Evolutionary conservation across 1,140 invertebrate species (phyloP), one percentile per base, ranked within the genome.

Genomic region (Saccostrea glomerata): DNA sequence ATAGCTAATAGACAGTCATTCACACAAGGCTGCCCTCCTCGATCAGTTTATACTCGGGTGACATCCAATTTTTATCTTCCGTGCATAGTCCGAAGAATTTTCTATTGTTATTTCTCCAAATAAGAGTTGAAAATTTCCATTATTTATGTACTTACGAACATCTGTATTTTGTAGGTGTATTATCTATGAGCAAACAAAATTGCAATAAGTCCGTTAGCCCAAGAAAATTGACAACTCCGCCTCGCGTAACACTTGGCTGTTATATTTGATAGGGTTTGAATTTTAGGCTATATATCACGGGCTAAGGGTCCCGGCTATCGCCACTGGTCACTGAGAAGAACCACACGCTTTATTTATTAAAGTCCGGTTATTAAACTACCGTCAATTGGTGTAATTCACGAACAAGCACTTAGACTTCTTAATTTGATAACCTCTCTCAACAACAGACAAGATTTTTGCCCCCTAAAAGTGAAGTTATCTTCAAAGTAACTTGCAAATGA

Each of bases 361-460:
- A 25, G 70, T 36, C 25, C 70, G 70, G 58, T 60, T 85, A 85
- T 85, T 85, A 85, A 58, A 36, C 58, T 15, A 20, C 30, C 55
- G 84, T 30, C 84, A 85, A 85, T 85, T 85, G 25, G n/a, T 55
- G 55, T 85, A 85, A 85, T 85, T 85, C 84, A 60, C 23, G 55
- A 85, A 63, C 84, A 85, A 85, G 58, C 58, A 85, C 84, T 85
- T 63, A 85, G 56, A 63, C 84, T 56, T 85, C 84, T 63, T 63
- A 58, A 85, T 85, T 77, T 85, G 84, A 60, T 60, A 58, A 40
- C 56, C 23, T 36, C 25, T 85, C 84, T 63, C 47, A 58, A 85
- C 84, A 85, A 85, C 84, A 85, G 84, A 60, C 84, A 63, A 85
- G 84, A 60, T 85, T 85, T 63, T 84, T 84, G 23, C n/a, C 40